A percentile compares a stretch with the other conserved stretches of the same genome.
These are phyloP conservation scores for Tylochromis polylepis DNA, from an alignment of 2,113 vertebrate genomes.

Conservation along the genomic window DNA sequence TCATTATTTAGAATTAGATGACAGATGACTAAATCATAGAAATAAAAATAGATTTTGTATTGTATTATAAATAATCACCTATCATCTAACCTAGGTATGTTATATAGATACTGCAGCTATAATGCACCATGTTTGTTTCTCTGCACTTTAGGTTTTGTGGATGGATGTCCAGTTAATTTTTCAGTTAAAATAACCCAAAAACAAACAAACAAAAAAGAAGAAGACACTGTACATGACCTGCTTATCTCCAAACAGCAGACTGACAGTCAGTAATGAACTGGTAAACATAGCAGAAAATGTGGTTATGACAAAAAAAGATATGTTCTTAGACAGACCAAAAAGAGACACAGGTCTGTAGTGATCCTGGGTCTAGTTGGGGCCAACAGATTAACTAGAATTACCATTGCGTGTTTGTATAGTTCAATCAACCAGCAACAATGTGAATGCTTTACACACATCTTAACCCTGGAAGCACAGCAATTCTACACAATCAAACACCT, in stretches of 20 bases:
- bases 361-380: not conserved
- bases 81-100: not conserved
- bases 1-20: not conserved
- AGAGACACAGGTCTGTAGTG: not conserved
- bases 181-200: not conserved
- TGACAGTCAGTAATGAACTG: not conserved
- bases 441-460: not conserved
- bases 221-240: not conserved
- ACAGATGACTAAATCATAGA: not conserved
- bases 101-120: accelerated
- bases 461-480: too few species aligned
- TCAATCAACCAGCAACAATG: not conserved
- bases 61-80: not conserved
- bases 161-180: not conserved
- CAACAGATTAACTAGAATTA: not conserved
- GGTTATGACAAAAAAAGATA: not conserved
- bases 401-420: not conserved
- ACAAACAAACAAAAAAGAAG: not conserved
- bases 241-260: not conserved
- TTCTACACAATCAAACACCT: not conserved
- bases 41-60: not conserved
- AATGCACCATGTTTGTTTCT: not conserved
- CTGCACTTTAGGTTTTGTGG: not conserved
- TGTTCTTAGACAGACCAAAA: not conserved
- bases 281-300: not conserved